These are phyloP conservation scores for Apaloderma vittatum DNA, from an alignment of 2,113 vertebrate species.

Conservation along the genomic window DNA sequence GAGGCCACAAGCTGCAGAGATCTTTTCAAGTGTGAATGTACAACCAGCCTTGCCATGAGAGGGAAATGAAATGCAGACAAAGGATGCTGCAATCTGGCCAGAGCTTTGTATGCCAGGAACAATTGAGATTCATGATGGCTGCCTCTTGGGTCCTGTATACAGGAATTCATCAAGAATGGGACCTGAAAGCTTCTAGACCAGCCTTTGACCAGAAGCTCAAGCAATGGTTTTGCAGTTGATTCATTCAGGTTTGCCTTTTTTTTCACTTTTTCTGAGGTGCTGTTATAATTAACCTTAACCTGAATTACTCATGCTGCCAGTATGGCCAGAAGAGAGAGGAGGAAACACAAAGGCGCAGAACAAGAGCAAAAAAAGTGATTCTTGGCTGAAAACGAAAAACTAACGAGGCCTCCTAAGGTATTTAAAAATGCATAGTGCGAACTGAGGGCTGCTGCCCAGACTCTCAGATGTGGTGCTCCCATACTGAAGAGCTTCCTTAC, in stretches of 20 bases:
- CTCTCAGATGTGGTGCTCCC: not conserved
- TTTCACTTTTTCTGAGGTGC: not conserved
- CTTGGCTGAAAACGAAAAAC: not conserved
- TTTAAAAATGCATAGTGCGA: not conserved
- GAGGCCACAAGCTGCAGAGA: rapidly evolving
- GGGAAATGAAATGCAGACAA: not conserved
- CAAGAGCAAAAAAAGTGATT: not conserved
- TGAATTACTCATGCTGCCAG: not conserved
- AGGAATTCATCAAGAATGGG: not conserved
- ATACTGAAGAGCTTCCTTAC: not conserved
- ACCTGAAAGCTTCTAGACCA: not conserved
- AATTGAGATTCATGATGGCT: not conserved
- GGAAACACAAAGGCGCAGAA: not conserved
- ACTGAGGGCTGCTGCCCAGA: not conserved
- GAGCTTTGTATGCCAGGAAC: not conserved
- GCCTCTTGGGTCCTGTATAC: not conserved
- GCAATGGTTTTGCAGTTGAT: not conserved
- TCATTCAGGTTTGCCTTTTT: not conserved
- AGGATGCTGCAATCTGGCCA: not conserved
- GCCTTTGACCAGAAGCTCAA: not conserved
- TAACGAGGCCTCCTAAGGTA: not conserved
- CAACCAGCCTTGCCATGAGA: not conserved
- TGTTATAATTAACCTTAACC: not conserved
- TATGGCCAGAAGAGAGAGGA: not conserved
- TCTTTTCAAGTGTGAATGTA: not conserved